phyloP scores from a whole-genome alignment of 2,113 vertebrate genomes.

The mouse (Mus musculus) region GRCm39 chr12:41625001-41625500 shows the following conservation, averaged over 20 bases:
- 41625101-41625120: background rate
- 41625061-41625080: background rate
- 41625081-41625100: background rate
- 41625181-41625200: background rate
- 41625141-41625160: background rate
- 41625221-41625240: background rate
- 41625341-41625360: background rate
- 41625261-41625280: background rate
- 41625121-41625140: background rate
- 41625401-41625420: background rate
- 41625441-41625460: background rate
- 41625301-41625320: background rate
- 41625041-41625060: background rate
- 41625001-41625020: background rate
- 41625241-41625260: background rate
- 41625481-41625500: background rate
- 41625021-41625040: background rate
- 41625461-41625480: background rate
- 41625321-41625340: background rate
- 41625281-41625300: background rate
- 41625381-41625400: fast-evolving
- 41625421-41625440: background rate
- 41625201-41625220: background rate
- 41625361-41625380: background rate
- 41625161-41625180: background rate